Evolutionary conservation across 2,113 vertebrate species (phyloP).

Genomic region (Python bivittatus): DNA sequence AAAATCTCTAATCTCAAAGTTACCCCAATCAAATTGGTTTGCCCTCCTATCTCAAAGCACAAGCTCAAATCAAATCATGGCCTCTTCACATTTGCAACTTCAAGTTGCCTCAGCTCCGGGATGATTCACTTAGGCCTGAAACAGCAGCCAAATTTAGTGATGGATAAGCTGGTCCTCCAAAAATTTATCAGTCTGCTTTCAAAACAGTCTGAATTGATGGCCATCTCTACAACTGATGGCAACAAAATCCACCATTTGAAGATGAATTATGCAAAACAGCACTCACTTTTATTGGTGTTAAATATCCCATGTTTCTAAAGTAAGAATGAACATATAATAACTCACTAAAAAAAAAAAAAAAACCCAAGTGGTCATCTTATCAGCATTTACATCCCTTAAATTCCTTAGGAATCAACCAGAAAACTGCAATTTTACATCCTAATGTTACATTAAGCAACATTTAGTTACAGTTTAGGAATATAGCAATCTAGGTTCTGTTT

Average conservation of each 20-base stretch:
- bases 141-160: not conserved
- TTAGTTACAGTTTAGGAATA: not conserved
- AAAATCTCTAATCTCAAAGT: not conserved
- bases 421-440: not conserved
- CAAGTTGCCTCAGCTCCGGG: not conserved
- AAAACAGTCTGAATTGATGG: not conserved
- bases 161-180: not conserved
- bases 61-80: not conserved
- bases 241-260: not conserved
- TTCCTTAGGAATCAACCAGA: not conserved
- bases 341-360: not conserved
- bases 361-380: not conserved
- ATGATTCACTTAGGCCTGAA: not conserved
- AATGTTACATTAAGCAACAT: not conserved
- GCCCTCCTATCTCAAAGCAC: not conserved
- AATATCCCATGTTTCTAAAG: not conserved
- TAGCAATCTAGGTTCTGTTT: not conserved
- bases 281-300: not conserved
- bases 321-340: not conserved
- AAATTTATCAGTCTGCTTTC: not conserved
- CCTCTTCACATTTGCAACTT: not conserved
- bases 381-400: not conserved
- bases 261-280: not conserved
- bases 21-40: not conserved
- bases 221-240: not conserved